Evolutionary conservation across 2,888 invertebrate species (phyloP), one percentile per base, ranked within the genome.

Genomic region (Dicyrtomina minuta): DNA sequence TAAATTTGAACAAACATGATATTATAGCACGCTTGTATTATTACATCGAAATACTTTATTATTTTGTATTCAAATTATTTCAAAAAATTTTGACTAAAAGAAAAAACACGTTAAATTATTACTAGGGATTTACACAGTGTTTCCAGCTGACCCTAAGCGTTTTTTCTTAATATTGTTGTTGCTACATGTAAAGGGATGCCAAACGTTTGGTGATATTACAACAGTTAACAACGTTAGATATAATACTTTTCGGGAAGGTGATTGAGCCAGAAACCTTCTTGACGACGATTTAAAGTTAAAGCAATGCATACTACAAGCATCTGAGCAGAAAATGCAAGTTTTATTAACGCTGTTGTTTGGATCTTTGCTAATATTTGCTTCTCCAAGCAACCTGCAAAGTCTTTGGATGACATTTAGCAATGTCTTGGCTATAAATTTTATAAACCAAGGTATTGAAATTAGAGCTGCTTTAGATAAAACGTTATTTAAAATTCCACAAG

Each of bases 131-230:
- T 62, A n/a, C n/a, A 70, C 76, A 27, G 78, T 80, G 24, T 74
- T 70, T 44, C 75, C 79, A 17, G 66, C 65, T 24, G 79, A 81
- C 53, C 55, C 51, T 1, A 80, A 81, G 76, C 68, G 75, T 15
- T 80, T 71, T 71, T 73, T 77, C 64, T 68, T 81, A 10, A 71
- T 79, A 55, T 56, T 80, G 33, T 70, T 81, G 10, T 73, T 81
- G 27, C 66, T 77, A 0, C 72, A 78, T 27, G 71, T 79, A 0
- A 77, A 74, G 73, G 80, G 79, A 24, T 76, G 79, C n/a, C 78
- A 8, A 58, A 26, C 15, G 20, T 66, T 58, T 44, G 33, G 44
- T 3, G 27, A 66, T 27, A 15, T 66, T 2, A 41, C 26, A 41
- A 66, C 41, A 20, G 12, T 58, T 2, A 26, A 58, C n/a, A 49